A percentile compares a stretch with the other conserved stretches of the same genome.
phyloP scores from a whole-genome alignment of 2,113 vertebrate genomes.

The Nannospalax galili region DNA sequence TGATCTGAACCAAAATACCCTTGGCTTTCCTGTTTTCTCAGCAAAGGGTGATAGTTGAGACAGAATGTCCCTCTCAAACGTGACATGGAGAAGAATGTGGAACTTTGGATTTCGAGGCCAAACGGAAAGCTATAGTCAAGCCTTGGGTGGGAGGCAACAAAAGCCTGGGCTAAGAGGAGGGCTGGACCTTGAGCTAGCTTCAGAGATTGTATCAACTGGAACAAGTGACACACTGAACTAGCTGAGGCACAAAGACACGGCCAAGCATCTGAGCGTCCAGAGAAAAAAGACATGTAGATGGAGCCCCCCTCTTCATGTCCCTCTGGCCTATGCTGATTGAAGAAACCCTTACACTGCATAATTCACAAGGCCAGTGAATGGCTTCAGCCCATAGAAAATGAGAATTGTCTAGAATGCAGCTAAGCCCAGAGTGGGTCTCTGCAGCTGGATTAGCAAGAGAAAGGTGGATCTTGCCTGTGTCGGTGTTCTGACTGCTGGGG shows the following conservation, averaged over 20 bases:
- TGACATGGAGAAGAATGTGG: background rate
- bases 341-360: background rate
- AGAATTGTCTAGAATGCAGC: background rate
- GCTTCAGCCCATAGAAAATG: background rate
- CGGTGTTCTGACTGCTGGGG: background rate
- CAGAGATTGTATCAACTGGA: background rate
- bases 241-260: background rate
- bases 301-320: background rate
- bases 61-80: background rate
- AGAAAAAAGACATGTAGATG: background rate
- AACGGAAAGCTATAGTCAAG: background rate
- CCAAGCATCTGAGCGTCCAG: background rate
- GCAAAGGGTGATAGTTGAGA: background rate
- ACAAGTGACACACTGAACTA: background rate
- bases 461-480: background rate
- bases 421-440: background rate
- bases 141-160: background rate
- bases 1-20: constrained; percentile 2
- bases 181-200: background rate
- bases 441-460: constrained; percentile 34
- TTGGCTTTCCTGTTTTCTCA: background rate
- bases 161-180: background rate
- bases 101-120: background rate
- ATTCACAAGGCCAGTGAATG: background rate
- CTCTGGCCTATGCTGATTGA: background rate